Conservation (phyloP, 2,888 invertebrate species). For the Blera fallax region DNA sequence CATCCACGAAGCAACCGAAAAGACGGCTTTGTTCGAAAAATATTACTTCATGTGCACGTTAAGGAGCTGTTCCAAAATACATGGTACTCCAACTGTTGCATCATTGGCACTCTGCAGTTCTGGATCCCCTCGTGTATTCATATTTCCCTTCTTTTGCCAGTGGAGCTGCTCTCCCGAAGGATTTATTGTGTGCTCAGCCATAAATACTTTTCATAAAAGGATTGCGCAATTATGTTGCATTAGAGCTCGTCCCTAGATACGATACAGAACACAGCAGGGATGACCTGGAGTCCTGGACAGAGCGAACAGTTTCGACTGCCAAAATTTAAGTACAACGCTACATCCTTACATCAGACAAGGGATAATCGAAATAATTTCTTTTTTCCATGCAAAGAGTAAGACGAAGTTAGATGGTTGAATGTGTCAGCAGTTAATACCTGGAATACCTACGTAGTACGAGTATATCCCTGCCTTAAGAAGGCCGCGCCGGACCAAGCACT, state of each 20-base stretch:
- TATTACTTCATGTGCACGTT: too few relatives aligned
- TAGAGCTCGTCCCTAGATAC: conserved; percentile 49
- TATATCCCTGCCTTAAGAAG: not conserved
- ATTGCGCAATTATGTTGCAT: conserved; percentile 67
- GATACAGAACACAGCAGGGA: not conserved
- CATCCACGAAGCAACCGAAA: too few relatives aligned
- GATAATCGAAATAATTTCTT: conserved; percentile 55
- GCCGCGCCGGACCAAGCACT: conserved; percentile 63
- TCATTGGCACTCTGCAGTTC: not conserved
- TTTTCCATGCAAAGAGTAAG: not conserved
- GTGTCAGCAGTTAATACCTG: conserved; percentile 70
- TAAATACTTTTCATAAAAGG: conserved; percentile 67
- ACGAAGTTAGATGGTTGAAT: conserved; percentile 44
- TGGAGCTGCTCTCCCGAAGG: conserved; percentile 4
- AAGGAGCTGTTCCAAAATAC: not conserved
- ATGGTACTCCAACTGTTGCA: conserved; percentile 37
- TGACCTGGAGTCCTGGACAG: not conserved
- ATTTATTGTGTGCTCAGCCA: conserved; percentile 57
- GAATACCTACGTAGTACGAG: conserved; percentile 29
- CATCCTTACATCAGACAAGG: conserved; percentile 14
- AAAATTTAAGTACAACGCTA: conserved; percentile 22
- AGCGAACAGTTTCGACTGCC: conserved; percentile 19
- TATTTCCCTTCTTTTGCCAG: not conserved
- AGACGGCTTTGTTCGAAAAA: too few relatives aligned
- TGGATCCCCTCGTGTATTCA: not conserved